Conservation (phyloP, 2,888 invertebrate genomes). For the Thera obeliscata region DNA sequence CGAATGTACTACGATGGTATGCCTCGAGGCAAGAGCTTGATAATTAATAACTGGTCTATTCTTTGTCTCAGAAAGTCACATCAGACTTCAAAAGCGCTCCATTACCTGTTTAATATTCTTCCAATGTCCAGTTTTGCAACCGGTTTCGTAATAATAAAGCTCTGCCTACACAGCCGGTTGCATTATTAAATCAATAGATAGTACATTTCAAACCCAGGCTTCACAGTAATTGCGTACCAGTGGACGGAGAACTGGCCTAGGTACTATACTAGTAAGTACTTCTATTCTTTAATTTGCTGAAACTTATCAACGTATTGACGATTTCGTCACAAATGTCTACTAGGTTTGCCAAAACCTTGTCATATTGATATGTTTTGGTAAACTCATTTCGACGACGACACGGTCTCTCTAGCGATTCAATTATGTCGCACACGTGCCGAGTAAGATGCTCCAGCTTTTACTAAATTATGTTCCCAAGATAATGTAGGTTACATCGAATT, state of each 20-base stretch:
- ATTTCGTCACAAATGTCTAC: not conserved
- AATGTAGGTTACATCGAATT: no score
- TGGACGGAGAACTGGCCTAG: constrained; percentile 22
- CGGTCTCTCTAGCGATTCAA: not conserved
- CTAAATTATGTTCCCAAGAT: no score
- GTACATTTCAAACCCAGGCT: constrained; percentile 39
- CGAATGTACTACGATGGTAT: no score
- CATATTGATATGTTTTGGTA: not conserved
- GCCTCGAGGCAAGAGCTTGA: no score
- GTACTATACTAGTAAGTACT: not conserved
- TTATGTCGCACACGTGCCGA: not conserved
- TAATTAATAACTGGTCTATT: no score
- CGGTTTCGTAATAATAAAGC: constrained; percentile 43
- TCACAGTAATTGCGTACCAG: constrained; percentile 35
- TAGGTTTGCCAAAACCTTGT: not conserved
- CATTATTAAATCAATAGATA: constrained; percentile 46
- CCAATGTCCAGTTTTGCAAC: constrained; percentile 43
- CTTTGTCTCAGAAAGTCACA: constrained; percentile 7
- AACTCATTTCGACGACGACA: not conserved
- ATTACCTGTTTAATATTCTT: constrained; percentile 43
- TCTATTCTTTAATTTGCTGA: not conserved
- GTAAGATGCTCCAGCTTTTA: no score
- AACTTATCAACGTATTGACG: not conserved
- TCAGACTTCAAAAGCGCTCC: constrained; percentile 32
- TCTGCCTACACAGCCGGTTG: constrained; percentile 42